These are phyloP conservation scores for Rutpela maculata DNA, from an alignment of 2,888 invertebrate genomes.

Conservation along the genomic window DNA sequence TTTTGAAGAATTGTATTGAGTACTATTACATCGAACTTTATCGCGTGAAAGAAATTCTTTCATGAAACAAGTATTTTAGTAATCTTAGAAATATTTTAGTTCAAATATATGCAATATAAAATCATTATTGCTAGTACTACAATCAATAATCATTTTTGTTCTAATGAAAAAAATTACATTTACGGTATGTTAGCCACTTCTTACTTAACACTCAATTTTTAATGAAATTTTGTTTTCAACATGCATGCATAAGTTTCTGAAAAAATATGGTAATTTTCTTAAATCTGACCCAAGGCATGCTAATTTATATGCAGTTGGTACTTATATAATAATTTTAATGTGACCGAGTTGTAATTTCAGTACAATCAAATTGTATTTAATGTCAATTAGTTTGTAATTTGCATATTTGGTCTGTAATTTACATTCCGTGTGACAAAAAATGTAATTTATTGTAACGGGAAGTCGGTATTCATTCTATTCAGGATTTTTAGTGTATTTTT, in stretches of 20 bases:
- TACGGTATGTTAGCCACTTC: too few species aligned
- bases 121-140: too few species aligned
- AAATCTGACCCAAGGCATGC: neutral
- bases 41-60: too few species aligned
- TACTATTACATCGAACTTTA: too few species aligned
- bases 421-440: neutral
- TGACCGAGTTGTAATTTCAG: neutral
- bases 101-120: too few species aligned
- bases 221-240: too few species aligned
- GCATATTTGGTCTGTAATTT: slow-evolving; percentile 11
- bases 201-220: too few species aligned
- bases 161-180: too few species aligned
- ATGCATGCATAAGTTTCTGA: neutral
- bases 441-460: slow-evolving; percentile 9
- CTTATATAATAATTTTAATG: slow-evolving; percentile 2
- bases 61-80: too few species aligned
- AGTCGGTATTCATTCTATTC: neutral
- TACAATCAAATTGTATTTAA: slow-evolving; percentile 23
- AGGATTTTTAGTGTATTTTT: neutral
- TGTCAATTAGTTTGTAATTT: neutral
- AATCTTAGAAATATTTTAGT: too few species aligned
- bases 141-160: too few species aligned
- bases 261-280: neutral
- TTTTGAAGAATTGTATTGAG: too few species aligned
- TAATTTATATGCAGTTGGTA: slow-evolving; percentile 3